Evolutionary conservation across 2,888 invertebrate genomes (phyloP), one percentile per base, ranked within the genome.

Genomic region (Hybos culiciformis): DNA sequence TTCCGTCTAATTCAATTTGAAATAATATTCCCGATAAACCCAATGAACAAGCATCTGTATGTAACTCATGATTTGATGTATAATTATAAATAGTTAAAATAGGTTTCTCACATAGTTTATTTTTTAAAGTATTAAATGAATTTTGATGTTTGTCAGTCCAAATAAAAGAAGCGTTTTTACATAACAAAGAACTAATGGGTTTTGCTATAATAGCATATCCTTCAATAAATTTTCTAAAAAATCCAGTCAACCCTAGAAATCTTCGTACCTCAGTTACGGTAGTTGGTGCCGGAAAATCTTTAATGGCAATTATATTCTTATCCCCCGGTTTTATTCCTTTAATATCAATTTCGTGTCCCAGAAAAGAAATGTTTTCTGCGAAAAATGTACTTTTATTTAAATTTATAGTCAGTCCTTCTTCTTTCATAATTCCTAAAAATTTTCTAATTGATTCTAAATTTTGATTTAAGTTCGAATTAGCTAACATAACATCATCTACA

Each of bases 1-100:
- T 15, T 31, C 26, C n/a, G 14, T 34, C 33, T 17, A 5, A 17
- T 12, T 18, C 24, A 3, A 20, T 34, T 34, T 43, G 43, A 15
- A 43, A 18, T 3, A 43, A 14, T n/a, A 43, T 43, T 7, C 32
- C 43, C 2, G 39, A 26, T 14, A 43, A 18, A 5, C 43, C 38
- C 6, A 18, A 21, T 5, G 29, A n/a, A 23, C 43, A 37, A 5
- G 39, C 43, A 36, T 43, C n/a, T n/a, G n/a, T n/a, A n/a, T n/a
- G n/a, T n/a, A n/a, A n/a, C n/a, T n/a, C n/a, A n/a, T n/a, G n/a
- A 1, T 39, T 11, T 3, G 9, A 4, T 1, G 14, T 39, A 7
- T 14, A 19, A 5, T 34, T 15, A 14, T 42, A 42, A 4, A 37
- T 12, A 11, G 18, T n/a, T 5, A 41, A 15, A 9, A 36, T n/a